Evolutionary conservation across 2,888 invertebrate genomes (phyloP), one percentile per base, ranked within the genome.

Genomic region (Eulithis testata): DNA sequence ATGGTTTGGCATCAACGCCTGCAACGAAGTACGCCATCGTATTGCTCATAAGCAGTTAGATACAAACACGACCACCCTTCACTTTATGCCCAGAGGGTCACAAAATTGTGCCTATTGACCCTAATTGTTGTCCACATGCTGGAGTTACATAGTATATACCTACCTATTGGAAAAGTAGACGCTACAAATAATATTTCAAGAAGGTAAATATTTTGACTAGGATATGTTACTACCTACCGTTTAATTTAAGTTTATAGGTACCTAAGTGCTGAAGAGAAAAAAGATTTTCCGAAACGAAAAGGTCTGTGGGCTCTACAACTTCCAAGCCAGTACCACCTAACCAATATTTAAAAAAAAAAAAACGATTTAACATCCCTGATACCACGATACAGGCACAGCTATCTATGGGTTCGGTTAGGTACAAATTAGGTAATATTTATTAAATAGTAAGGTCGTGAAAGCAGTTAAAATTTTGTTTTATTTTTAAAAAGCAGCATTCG

Each of bases 401-500:
- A n/a, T n/a, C n/a, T n/a, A n/a, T n/a, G n/a, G n/a, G n/a, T n/a
- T n/a, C n/a, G n/a, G n/a, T n/a, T n/a, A n/a, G n/a, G n/a, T n/a
- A n/a, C n/a, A n/a, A n/a, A n/a, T n/a, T n/a, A n/a, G n/a, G n/a
- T n/a, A n/a, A n/a, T n/a, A n/a, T n/a, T n/a, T n/a, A n/a, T n/a
- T n/a, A n/a, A n/a, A n/a, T n/a, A 31, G 31, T 2, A 4, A 31
- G 31, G 31, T 31, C 31, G 4, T 60, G 43, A 59, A 58, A 54
- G 12, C 5, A 31, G 43, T 61, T 54, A n/a, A 53, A 59, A 58
- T 27, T 58, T 62, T 47, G 45, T 47, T 60, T 45, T 61, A 54
- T 27, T 67, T 63, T 64, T 62, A n/a, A 45, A 47, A 54, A 63
- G 54, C 54, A 63, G 58, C 61, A 66, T 67, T 65, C 58, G 62